These are phyloP conservation scores for Coecobrya sp. DNA, from an alignment of 2,888 invertebrate species.

Conservation along the genomic window DNA sequence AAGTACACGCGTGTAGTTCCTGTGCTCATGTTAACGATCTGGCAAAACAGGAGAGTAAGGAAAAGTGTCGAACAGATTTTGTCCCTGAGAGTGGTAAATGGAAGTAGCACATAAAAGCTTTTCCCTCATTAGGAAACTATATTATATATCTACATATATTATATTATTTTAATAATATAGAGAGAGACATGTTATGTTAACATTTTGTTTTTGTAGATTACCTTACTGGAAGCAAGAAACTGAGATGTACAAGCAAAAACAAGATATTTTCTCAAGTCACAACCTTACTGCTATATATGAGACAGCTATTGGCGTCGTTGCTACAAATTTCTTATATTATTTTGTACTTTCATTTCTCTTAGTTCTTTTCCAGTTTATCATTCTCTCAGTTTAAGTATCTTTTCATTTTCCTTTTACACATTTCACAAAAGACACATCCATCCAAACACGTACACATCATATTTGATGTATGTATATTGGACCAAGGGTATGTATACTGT, in stretches of 20 bases:
- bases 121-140: slow-evolving; percentile 58
- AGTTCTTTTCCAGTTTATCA: not conserved
- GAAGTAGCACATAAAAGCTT: slow-evolving; percentile 51
- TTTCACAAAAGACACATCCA: slow-evolving; percentile 9
- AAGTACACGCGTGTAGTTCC: not conserved
- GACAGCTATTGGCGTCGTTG: not conserved
- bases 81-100: slow-evolving; percentile 43
- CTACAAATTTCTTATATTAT: slow-evolving; percentile 43
- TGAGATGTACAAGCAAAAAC: not conserved
- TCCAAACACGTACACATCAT: slow-evolving; percentile 9
- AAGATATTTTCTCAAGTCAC: slow-evolving; percentile 9
- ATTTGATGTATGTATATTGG: slow-evolving; percentile 38
- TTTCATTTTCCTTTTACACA: not conserved
- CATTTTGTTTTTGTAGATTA: slow-evolving; percentile 54
- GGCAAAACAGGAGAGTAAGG: not conserved
- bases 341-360: slow-evolving; percentile 24
- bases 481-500: slow-evolving; percentile 51
- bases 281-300: not conserved
- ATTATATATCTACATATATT: too few relatives aligned
- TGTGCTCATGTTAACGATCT: slow-evolving; percentile 39
- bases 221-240: not conserved
- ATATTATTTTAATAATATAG: too few relatives aligned
- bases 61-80: slow-evolving; percentile 57
- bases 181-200: too few relatives aligned
- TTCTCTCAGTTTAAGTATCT: not conserved